Evolutionary conservation across 2,797 vertebrate genomes (phyloP).

Genomic region (Eulemur albifrons): DNA sequence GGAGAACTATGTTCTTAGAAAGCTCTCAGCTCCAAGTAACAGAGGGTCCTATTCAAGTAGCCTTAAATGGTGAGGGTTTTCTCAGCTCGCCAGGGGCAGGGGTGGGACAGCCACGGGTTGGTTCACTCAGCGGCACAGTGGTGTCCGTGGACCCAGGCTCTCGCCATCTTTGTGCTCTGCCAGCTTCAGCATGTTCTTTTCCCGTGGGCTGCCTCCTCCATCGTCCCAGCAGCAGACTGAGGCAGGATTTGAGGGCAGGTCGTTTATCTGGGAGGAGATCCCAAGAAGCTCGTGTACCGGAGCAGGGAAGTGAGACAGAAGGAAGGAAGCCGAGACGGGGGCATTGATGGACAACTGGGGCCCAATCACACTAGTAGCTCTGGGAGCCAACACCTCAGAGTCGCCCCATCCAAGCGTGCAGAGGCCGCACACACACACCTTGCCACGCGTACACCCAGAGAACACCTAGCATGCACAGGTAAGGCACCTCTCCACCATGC

Average conservation of each 20-base stretch:
- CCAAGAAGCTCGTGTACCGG: accelerated
- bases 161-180: background rate
- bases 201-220: background rate
- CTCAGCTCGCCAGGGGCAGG: background rate
- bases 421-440: accelerated
- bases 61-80: background rate
- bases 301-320: background rate
- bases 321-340: background rate
- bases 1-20: background rate
- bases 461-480: background rate
- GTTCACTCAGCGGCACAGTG: background rate
- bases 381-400: background rate
- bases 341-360: accelerated
- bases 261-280: background rate
- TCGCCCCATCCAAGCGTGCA: accelerated
- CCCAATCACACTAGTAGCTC: background rate
- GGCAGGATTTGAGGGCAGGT: background rate
- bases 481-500: background rate
- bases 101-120: accelerated
- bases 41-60: background rate
- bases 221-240: background rate
- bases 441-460: accelerated
- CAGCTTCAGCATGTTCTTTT: background rate
- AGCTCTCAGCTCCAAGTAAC: background rate
- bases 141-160: background rate